Percentiles rank a stretch among this genome's conserved stretches.
These are phyloP conservation scores for Trogon surrucura DNA, from an alignment of 2,113 vertebrate species.

Conservation along the genomic window DNA sequence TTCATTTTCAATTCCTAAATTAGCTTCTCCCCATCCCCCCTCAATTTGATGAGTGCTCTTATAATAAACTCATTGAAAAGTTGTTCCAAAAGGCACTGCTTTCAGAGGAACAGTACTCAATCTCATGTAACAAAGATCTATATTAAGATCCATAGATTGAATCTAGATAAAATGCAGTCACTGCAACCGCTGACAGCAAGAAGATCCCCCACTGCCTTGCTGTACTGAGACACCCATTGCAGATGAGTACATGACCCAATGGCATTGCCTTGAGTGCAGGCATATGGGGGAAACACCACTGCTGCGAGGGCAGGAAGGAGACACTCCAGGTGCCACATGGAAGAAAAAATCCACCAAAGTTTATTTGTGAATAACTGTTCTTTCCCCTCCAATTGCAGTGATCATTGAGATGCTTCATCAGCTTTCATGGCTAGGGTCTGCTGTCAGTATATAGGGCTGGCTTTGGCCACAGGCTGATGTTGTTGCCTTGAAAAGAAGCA, in stretches of 20 bases:
- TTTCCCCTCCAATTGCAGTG: not conserved
- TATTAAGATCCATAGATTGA: conserved; percentile 64
- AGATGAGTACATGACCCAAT: not conserved
- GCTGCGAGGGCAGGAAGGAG: not conserved
- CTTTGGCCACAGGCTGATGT: not conserved
- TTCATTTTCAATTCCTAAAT: conserved; percentile 58
- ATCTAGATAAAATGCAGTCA: conserved; percentile 51
- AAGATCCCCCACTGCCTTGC: not conserved
- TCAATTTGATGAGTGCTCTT: conserved; percentile 29
- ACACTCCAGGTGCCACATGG: not conserved
- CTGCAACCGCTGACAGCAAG: conserved; percentile 19
- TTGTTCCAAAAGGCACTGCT: conserved; percentile 56
- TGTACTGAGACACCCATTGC: not conserved
- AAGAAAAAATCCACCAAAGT: not conserved
- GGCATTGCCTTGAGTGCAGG: not conserved
- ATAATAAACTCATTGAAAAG: conserved; percentile 62
- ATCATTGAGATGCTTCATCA: not conserved
- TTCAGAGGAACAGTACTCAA: conserved; percentile 48
- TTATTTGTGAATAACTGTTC: not conserved
- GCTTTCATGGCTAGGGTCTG: not conserved
- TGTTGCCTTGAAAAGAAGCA: not conserved
- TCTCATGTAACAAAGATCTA: conserved; percentile 60
- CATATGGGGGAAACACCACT: not conserved
- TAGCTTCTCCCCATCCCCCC: not conserved
- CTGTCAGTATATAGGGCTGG: not conserved